Conservation (phyloP, 2,797 vertebrate genomes). For the Fistularia commersonii region DNA sequence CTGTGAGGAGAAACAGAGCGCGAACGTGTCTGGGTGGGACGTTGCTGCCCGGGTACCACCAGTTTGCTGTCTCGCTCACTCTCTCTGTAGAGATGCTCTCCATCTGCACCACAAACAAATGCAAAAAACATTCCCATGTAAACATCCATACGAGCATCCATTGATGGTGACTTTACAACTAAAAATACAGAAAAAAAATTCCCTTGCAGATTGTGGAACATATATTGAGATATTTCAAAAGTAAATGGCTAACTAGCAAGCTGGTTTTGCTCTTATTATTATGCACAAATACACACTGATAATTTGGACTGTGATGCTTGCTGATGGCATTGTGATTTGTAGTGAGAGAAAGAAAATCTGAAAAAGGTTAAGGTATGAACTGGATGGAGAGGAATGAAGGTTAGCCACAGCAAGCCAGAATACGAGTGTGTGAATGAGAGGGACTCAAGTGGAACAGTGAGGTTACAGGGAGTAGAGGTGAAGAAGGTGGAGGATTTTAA, state of each 20-base stretch:
- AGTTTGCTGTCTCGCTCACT: slow-evolving; percentile 87
- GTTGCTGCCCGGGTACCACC: slow-evolving; percentile 93
- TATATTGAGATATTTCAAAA: slow-evolving; percentile 52
- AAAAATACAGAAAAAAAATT: slow-evolving; percentile 25
- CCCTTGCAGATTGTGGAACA: slow-evolving; percentile 49
- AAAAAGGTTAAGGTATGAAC: too few relatives aligned
- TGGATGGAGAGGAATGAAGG: too few relatives aligned
- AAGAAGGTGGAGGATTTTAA: too few relatives aligned
- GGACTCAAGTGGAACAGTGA: too few relatives aligned
- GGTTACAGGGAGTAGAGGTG: too few relatives aligned
- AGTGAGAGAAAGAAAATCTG: slow-evolving; percentile 4
- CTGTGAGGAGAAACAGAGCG: slow-evolving; percentile 95
- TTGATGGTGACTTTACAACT: slow-evolving; percentile 13
- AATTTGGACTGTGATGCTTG: too few relatives aligned
- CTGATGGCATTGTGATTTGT: too few relatives aligned
- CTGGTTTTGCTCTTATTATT: slow-evolving; percentile 2
- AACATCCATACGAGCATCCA: slow-evolving; percentile 1
- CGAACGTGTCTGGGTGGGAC: slow-evolving; percentile 88
- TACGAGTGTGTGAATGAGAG: too few relatives aligned
- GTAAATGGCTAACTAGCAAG: slow-evolving; percentile 27
- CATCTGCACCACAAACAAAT: slow-evolving; percentile 58
- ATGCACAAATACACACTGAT: too few relatives aligned
- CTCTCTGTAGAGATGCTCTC: slow-evolving; percentile 88
- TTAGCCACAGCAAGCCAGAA: too few relatives aligned
- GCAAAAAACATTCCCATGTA: slow-evolving; percentile 2